phyloP scores from a whole-genome alignment of 1,140 invertebrate genomes.

The Archivesica marissinica region DNA sequence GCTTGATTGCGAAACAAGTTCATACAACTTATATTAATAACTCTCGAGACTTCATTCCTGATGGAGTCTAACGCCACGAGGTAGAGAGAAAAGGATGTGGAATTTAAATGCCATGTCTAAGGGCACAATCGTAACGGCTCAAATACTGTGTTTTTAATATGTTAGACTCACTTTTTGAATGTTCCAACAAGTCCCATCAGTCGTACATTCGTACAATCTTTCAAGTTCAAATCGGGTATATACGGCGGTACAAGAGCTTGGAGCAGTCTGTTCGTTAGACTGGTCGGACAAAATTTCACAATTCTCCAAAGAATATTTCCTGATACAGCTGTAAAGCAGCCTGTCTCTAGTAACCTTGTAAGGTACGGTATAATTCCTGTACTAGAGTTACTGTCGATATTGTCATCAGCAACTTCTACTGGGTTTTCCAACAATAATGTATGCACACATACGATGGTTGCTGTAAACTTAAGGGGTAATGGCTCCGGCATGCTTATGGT shows the following conservation, averaged over 20 bases:
- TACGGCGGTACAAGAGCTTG: conserved; percentile 8
- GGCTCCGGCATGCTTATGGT: neutral
- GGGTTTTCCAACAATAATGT: neutral
- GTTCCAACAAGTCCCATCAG: neutral
- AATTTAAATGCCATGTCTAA: too few relatives aligned
- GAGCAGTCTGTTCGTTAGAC: conserved; percentile 1
- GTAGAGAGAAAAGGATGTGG: too few relatives aligned
- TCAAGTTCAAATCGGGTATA: neutral
- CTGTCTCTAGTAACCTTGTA: conserved; percentile 6
- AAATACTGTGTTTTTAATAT: neutral
- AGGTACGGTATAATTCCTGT: neutral
- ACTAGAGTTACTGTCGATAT: neutral
- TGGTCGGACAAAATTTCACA: conserved; percentile 30
- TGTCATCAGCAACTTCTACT: neutral
- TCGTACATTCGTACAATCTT: neutral
- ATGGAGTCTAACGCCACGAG: too few relatives aligned
- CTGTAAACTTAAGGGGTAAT: neutral
- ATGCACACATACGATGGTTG: neutral
- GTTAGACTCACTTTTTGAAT: conserved; percentile 20
- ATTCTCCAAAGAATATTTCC: conserved; percentile 19
- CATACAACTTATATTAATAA: too few relatives aligned
- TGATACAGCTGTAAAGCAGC: conserved; percentile 37
- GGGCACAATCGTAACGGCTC: neutral
- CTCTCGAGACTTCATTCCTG: too few relatives aligned
- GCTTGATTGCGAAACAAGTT: too few relatives aligned